These are phyloP conservation scores for Lampris megalopsis DNA, from an alignment of 2,113 vertebrate species.

Conservation along the genomic window DNA sequence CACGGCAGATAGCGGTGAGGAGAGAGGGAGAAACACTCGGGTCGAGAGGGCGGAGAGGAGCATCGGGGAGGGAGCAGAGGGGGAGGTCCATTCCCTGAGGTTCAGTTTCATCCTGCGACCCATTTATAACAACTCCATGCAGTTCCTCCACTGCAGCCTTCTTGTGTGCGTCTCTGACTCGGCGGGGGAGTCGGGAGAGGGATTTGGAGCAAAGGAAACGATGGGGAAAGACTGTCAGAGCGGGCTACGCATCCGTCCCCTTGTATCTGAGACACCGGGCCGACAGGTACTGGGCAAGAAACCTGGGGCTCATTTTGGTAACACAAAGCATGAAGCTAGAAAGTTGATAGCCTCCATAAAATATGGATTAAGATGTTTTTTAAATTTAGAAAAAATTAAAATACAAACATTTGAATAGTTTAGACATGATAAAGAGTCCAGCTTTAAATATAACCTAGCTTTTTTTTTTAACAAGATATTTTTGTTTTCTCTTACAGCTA, in stretches of 20 bases:
- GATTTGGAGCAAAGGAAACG: background rate
- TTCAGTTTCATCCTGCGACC: constrained; percentile 82
- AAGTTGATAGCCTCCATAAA: no score
- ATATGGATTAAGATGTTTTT: no score
- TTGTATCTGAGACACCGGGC: constrained; percentile 44
- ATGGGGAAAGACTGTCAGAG: constrained; percentile 41
- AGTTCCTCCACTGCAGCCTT: constrained; percentile 86
- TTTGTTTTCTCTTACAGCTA: no score
- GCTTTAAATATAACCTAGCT: no score
- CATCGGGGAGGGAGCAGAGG: background rate
- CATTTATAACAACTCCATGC: constrained; percentile 80
- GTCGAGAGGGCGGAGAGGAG: background rate
- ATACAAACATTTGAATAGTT: no score
- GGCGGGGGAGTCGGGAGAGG: constrained; percentile 3
- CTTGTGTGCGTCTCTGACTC: constrained; percentile 63
- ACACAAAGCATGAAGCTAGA: background rate
- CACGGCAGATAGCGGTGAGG: background rate
- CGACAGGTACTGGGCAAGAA: constrained; percentile 65
- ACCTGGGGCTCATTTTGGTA: background rate
- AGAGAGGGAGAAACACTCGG: background rate
- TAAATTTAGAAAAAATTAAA: no score
- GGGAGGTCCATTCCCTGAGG: constrained; percentile 43
- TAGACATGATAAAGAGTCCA: no score
- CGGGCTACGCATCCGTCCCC: constrained; percentile 61
- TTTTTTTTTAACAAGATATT: no score